A percentile compares a stretch with the other conserved stretches of the same genome.
Evolutionary conservation across 2,888 invertebrate genomes (phyloP).

Genomic region (Argyresthia albistria): DNA sequence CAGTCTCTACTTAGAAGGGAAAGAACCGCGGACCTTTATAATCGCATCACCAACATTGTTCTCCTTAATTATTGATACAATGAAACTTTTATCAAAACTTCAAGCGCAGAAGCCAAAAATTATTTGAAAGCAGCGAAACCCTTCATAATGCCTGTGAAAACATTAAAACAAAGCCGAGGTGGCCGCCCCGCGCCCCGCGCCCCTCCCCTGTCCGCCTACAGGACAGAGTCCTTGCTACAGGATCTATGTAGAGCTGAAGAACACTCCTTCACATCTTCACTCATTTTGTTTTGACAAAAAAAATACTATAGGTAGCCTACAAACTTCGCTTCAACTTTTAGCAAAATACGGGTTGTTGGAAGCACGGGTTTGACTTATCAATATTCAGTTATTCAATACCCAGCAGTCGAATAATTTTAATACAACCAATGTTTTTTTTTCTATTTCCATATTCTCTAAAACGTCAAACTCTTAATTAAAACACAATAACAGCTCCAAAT

Average conservation of each 20-base stretch:
- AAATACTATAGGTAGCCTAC: no score
- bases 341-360: no score
- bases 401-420: no score
- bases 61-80: slow-evolving; percentile 72
- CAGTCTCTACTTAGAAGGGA: neutral
- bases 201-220: slow-evolving; percentile 18
- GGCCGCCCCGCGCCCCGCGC: slow-evolving; percentile 32
- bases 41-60: slow-evolving; percentile 31
- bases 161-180: slow-evolving; percentile 73
- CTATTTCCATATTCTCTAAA: no score
- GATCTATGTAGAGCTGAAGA: slow-evolving; percentile 31
- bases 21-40: neutral
- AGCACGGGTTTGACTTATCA: no score
- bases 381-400: no score
- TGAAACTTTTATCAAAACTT: slow-evolving; percentile 73
- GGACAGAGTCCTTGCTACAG: slow-evolving; percentile 36
- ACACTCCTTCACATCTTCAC: no score
- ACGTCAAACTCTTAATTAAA: no score
- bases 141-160: slow-evolving; percentile 72
- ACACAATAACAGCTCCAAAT: slow-evolving; percentile 28
- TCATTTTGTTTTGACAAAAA: no score
- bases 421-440: no score
- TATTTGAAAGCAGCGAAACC: slow-evolving; percentile 71
- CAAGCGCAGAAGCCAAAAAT: slow-evolving; percentile 69
- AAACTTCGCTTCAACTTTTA: no score